phyloP scores from a whole-genome alignment of 2,113 vertebrate species.

The Hippocampus barbouri region DNA sequence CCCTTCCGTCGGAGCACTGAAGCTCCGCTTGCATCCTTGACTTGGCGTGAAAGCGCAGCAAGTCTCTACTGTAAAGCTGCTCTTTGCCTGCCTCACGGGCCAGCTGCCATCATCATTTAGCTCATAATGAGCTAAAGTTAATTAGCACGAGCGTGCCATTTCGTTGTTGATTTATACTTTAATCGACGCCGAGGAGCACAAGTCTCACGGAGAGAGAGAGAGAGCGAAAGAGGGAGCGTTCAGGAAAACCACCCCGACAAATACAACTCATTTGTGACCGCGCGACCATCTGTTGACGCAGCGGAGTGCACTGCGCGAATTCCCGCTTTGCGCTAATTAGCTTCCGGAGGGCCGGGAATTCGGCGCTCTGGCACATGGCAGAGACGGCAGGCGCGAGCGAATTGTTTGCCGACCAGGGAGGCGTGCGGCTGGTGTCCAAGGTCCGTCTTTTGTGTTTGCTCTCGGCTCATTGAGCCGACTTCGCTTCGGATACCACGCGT shows the following conservation, averaged over 20 bases:
- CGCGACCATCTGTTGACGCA: conserved; percentile 60
- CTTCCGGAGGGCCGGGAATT: conserved; percentile 48
- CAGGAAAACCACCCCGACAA: conserved; percentile 39
- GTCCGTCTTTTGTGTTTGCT: conserved; percentile 19
- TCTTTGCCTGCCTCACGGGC: conserved; percentile 41
- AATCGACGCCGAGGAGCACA: conserved; percentile 24
- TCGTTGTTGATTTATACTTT: conserved; percentile 42
- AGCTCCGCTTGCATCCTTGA: conserved; percentile 32
- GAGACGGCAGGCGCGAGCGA: conserved; percentile 44
- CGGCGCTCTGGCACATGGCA: conserved; percentile 31
- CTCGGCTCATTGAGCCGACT: conserved; percentile 11
- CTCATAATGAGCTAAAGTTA: conserved; percentile 59
- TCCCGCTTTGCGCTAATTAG: conserved; percentile 58
- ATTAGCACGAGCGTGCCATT: conserved; percentile 56
- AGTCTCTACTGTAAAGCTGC: conserved; percentile 17
- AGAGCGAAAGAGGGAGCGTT: conserved; percentile 1
- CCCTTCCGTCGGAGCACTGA: not conserved
- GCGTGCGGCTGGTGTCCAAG: conserved; percentile 12
- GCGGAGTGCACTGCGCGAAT: conserved; percentile 43
- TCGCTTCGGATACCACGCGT: conserved; percentile 24
- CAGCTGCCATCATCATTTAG: conserved; percentile 53
- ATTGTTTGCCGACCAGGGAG: conserved; percentile 25
- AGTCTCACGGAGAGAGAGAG: conserved; percentile 6
- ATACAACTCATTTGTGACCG: conserved; percentile 49
- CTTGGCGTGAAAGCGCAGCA: not conserved